phyloP scores from a whole-genome alignment of 2,113 vertebrate species.

The Shinisaurus crocodilurus region DNA sequence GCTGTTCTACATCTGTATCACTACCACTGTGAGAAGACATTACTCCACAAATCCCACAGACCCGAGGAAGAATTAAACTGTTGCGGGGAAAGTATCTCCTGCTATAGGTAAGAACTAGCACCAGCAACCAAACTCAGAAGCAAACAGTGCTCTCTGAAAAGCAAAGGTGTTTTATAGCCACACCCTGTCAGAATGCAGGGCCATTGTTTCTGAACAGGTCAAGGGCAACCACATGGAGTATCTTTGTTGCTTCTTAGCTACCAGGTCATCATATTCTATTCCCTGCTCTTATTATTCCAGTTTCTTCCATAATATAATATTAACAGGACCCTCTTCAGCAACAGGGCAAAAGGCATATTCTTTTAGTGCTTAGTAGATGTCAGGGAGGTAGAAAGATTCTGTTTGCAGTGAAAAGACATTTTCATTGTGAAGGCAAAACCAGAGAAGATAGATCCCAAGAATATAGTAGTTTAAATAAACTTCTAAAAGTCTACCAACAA shows the following conservation, averaged over 20 bases:
- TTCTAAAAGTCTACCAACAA: conserved; percentile 50
- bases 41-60: neutral
- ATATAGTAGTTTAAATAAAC: conserved; percentile 44
- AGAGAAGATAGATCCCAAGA: conserved; percentile 44
- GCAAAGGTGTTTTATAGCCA: neutral
- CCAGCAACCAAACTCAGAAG: neutral
- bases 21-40: neutral
- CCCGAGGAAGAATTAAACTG: neutral
- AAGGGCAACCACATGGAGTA: neutral
- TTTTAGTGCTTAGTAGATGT: neutral
- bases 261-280: neutral
- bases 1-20: neutral
- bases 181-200: too few relatives aligned
- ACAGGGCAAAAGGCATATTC: conserved; percentile 26
- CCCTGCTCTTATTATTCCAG: neutral
- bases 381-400: conserved; percentile 3
- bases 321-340: conserved; percentile 33
- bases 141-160: neutral
- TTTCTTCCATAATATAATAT: neutral
- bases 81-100: neutral
- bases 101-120: neutral
- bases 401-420: conserved; percentile 23
- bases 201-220: neutral
- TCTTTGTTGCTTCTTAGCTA: neutral
- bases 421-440: conserved; percentile 31